Conservation (phyloP, 2,888 invertebrate genomes). For the Flexamia atlantica region DNA sequence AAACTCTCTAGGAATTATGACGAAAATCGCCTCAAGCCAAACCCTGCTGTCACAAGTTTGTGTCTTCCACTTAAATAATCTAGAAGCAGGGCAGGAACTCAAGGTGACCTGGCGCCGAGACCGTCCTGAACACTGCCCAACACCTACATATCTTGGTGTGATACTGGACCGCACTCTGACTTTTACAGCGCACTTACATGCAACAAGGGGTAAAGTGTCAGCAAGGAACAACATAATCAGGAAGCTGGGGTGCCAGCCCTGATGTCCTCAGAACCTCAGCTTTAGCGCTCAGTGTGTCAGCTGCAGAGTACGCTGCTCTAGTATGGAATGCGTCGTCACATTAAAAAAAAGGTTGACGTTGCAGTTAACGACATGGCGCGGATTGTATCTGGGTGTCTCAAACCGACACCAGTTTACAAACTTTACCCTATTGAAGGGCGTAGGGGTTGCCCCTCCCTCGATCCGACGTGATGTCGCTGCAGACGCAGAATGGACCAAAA, state of each 20-base stretch:
- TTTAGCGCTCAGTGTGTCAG: slow-evolving; percentile 59
- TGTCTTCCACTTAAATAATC: slow-evolving; percentile 59
- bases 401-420: slow-evolving; percentile 61
- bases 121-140: slow-evolving; percentile 51
- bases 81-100: slow-evolving; percentile 60
- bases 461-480: slow-evolving; percentile 58
- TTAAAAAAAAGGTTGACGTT: slow-evolving; percentile 38
- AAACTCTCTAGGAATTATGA: background rate
- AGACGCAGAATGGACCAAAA: slow-evolving; percentile 48
- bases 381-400: slow-evolving; percentile 59
- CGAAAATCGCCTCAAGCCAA: background rate
- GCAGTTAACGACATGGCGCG: background rate
- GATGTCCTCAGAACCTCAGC: slow-evolving; percentile 59
- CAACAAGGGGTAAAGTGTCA: slow-evolving; percentile 49
- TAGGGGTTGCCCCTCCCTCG: slow-evolving; percentile 50
- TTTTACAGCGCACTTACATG: slow-evolving; percentile 64
- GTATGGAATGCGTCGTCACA: slow-evolving; percentile 62
- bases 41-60: background rate
- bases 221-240: slow-evolving; percentile 52
- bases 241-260: slow-evolving; percentile 48
- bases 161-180: slow-evolving; percentile 67
- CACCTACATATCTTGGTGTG: slow-evolving; percentile 67
- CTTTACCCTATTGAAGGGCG: background rate
- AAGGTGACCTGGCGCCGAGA: slow-evolving; percentile 61
- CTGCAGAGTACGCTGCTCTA: slow-evolving; percentile 58